phyloP scores from a whole-genome alignment of 1,140 invertebrate species.

The Lepidurus apus region DNA sequence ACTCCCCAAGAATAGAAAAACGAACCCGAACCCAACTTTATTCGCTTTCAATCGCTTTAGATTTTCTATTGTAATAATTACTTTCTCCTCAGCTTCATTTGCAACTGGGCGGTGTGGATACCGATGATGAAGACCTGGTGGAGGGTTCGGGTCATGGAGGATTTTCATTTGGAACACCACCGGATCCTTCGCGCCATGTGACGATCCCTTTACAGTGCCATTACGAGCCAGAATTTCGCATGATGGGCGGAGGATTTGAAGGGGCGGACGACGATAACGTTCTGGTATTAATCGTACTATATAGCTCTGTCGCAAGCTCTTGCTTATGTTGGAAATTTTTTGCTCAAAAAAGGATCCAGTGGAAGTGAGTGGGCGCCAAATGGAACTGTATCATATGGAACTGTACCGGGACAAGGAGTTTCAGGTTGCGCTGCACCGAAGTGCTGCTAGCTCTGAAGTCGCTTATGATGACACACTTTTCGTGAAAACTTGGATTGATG shows the following conservation, averaged over 20 bases:
- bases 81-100: conserved; percentile 27
- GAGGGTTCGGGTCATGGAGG: conserved; percentile 38
- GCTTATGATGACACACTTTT: conserved; percentile 38
- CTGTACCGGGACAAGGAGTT: conserved; percentile 37
- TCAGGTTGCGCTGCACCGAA: conserved; percentile 6
- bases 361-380: conserved; percentile 25
- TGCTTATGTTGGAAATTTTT: conserved; percentile 19
- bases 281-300: conserved; percentile 20
- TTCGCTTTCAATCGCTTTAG: neutral
- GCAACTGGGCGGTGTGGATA: conserved; percentile 28
- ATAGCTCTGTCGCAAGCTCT: neutral
- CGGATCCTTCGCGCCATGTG: conserved; percentile 20
- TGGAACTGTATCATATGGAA: conserved; percentile 39
- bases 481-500: conserved; percentile 39
- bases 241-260: conserved; percentile 29
- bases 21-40: too few species aligned
- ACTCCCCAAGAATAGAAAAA: too few species aligned
- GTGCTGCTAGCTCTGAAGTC: conserved; percentile 29
- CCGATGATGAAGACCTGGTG: conserved; percentile 40
- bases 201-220: conserved; percentile 37
- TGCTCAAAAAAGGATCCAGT: conserved; percentile 26
- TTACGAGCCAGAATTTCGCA: conserved; percentile 33
- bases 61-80: neutral
- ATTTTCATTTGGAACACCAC: conserved; percentile 24
- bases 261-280: conserved; percentile 34